Conservation (phyloP, 1,140 invertebrate species). For the Pseudomyrmex gracilis region DNA sequence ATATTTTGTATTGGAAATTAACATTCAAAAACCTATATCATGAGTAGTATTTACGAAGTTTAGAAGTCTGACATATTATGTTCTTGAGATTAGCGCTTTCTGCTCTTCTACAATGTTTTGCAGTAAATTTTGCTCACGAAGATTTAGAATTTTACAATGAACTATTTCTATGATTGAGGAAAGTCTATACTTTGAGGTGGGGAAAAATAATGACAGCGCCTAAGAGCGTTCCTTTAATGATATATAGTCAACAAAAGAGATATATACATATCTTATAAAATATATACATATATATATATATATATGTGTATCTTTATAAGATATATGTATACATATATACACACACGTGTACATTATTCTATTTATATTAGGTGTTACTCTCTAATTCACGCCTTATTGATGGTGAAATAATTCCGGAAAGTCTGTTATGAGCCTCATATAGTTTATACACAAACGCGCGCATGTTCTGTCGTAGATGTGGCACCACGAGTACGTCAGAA, state of each 20-base stretch:
- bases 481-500: constrained; percentile 9
- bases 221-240: constrained; percentile 3
- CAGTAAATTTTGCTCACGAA: neutral
- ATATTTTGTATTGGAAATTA: constrained; percentile 25
- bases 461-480: constrained; percentile 46
- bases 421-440: constrained; percentile 18
- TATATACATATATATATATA: too few species aligned
- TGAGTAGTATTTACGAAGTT: neutral
- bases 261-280: neutral
- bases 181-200: neutral
- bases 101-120: neutral
- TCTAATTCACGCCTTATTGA: constrained; percentile 24
- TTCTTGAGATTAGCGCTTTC: neutral
- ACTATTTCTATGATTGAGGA: neutral
- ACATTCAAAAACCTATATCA: neutral
- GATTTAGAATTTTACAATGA: neutral
- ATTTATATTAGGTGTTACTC: constrained; percentile 39
- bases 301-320: too few species aligned
- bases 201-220: neutral
- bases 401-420: constrained; percentile 31
- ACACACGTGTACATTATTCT: constrained; percentile 57
- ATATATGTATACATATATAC: too few species aligned
- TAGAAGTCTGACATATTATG: neutral
- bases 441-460: constrained; percentile 59
- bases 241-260: neutral